These are phyloP conservation scores for Thalassoma bifasciatum DNA, from an alignment of 2,113 vertebrate genomes.

Conservation along the genomic window DNA sequence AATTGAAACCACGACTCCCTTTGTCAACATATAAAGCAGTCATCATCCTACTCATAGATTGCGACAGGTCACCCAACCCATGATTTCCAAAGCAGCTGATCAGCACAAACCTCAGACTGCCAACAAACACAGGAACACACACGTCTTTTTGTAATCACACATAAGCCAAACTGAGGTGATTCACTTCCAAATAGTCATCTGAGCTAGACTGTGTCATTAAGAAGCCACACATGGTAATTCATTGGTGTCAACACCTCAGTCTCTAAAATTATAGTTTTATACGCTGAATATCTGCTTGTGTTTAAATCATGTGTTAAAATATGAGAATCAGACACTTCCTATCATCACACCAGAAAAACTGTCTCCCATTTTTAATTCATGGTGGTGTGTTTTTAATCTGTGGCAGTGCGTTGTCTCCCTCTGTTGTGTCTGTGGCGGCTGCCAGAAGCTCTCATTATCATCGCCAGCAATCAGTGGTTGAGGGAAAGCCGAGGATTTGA, in stretches of 20 bases:
- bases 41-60: constrained; percentile 27
- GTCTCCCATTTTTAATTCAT: constrained; percentile 24
- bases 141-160: constrained; percentile 29
- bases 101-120: constrained; percentile 38
- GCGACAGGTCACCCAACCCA: constrained; percentile 46
- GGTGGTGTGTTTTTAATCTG: constrained; percentile 5
- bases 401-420: constrained; percentile 7
- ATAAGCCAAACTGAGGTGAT: constrained; percentile 54
- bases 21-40: neutral
- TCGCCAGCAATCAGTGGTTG: constrained; percentile 48
- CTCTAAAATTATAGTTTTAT: constrained; percentile 5
- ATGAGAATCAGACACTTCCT: neutral
- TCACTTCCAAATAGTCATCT: constrained; percentile 56
- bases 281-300: neutral
- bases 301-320: neutral
- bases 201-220: constrained; percentile 66
- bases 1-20: neutral
- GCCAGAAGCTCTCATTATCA: constrained; percentile 48
- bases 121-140: constrained; percentile 35
- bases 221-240: constrained; percentile 45
- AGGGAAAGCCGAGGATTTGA: constrained; percentile 42
- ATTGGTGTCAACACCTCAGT: constrained; percentile 26
- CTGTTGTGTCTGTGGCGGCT: constrained; percentile 30
- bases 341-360: neutral
- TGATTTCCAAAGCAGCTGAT: constrained; percentile 52